These are phyloP conservation scores for Mixornis gularis DNA, from an alignment of 2,113 vertebrate species.

Conservation along the genomic window DNA sequence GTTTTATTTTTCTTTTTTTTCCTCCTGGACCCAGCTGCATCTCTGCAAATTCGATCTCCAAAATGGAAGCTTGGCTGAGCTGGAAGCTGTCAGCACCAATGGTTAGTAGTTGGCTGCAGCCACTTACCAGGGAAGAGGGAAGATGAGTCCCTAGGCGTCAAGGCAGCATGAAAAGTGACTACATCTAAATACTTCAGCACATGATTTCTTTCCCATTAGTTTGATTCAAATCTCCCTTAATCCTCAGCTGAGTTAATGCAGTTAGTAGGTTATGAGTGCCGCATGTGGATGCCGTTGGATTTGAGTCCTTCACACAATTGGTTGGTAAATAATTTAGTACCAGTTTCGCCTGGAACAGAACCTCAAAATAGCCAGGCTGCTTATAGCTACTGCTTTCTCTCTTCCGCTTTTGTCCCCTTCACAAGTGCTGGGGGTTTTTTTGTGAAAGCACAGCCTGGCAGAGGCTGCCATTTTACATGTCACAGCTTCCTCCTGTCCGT, in stretches of 20 bases:
- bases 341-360: neutral
- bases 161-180: constrained; percentile 23
- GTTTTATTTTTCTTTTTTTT: neutral
- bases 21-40: constrained; percentile 17
- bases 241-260: constrained; percentile 33
- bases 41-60: neutral
- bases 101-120: neutral
- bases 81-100: neutral
- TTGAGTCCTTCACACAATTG: constrained; percentile 31
- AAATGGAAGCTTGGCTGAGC: constrained; percentile 30
- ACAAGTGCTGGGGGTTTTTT: neutral
- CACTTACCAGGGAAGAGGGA: neutral
- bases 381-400: neutral
- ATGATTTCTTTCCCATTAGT: constrained; percentile 48
- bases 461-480: neutral
- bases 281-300: constrained; percentile 13
- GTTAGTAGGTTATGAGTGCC: constrained; percentile 34
- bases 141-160: neutral
- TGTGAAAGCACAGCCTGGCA: neutral
- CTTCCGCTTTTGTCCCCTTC: neutral
- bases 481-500: neutral
- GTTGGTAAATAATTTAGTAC: constrained; percentile 48
- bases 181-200: constrained; percentile 29
- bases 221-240: constrained; percentile 55
- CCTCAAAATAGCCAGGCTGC: constrained; percentile 3